Evolutionary conservation across 2,888 invertebrate genomes (phyloP), one percentile per base, ranked within the genome.

Genomic region (Megalurothrips usitatus): DNA sequence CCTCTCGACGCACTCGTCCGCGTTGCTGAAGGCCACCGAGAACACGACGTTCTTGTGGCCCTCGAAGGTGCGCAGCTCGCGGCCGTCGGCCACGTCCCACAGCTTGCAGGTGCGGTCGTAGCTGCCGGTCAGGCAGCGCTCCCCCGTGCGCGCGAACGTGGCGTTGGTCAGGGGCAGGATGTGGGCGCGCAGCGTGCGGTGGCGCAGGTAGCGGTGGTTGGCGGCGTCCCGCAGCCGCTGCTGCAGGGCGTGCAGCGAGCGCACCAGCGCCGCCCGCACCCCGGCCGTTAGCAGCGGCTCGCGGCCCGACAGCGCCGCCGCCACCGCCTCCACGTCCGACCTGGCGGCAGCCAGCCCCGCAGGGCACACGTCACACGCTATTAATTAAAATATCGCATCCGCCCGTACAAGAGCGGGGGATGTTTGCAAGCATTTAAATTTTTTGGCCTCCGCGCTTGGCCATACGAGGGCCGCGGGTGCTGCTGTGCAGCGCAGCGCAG

Each of bases 41-140:
- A 94, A 95, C 14, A 95, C 95, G 81, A 94, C 94, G 87, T 94
- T 95, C 84, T 92, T 91, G 85, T 95, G 95, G 26, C 94, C 94
- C 52, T 90, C 87, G 63, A 95, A 89, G 10, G 92, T 91, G 85
- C 90, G 90, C 84, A 92, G 87, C 86, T 94, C 93, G 82, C 88
- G 89, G 78, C 94, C 94, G 17, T 90, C 89, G 82, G 92, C 91
- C 82, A 94, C 92, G 87, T 93, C 90, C 92, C 94, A 94, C 81
- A 95, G 89, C 87, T 94, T 93, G 87, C 95, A 95, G 26, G 94
- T 94, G 84, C 95, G 89, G 87, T 95, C 95, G 86, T 95, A 95
- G 87, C 95, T 95, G 83, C 94, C 94, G 1, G 95, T 92, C 83
- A 94, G 88, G 86, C 94, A 94, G 86, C 93, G 68, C 23, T 75